Evolutionary conservation across 2,888 invertebrate genomes (phyloP), one percentile per base, ranked within the genome.

Genomic region (Marasmarcha lunaedactyla): DNA sequence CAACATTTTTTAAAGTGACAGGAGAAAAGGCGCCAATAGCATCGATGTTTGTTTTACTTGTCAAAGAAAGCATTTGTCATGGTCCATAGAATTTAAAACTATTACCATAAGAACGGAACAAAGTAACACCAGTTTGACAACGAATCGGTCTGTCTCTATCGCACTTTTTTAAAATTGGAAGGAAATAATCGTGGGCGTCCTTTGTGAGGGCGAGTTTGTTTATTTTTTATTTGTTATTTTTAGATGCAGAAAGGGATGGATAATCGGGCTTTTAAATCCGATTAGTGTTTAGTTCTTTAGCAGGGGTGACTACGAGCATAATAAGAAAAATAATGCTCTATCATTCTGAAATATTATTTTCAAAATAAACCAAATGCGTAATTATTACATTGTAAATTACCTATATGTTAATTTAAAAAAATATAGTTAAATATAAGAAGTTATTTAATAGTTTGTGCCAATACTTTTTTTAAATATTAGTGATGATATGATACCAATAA

Each of bases 31-130:
- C 38, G 37, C 39, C 35, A 30, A 43, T 39, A 30, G 50, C 44
- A 49, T 55, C 47, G n/a, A 44, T 69, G 71, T 77, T 73, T 74
- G 68, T 74, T 74, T 74, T 68, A 54, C 53, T 63, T 62, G 59
- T 54, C 55, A 48, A 51, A 55, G 55, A 56, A 54, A 42, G 52
- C 59, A 67, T 71, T 65, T 63, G 71, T 71, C 71, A 68, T 54
- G 59, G 30, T 11, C 30, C 9, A 9, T 9, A 30, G 11, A n/a
- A 30, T 30, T 30, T 30, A 30, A 30, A 30, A 30, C 30, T 30
- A 30, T 30, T 30, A 30, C 3, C 3, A 3, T 7, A n/a, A 30
- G 30, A 30, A 30, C 9, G 30, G 10, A n/a, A 30, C 30, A 30
- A 2, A 30, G 30, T n/a, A 7, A 7, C n/a, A 30, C n/a, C 4